Evolutionary conservation across 2,113 vertebrate species (phyloP), one percentile per base, ranked within the genome.

Genomic region (Cottus gobio): DNA sequence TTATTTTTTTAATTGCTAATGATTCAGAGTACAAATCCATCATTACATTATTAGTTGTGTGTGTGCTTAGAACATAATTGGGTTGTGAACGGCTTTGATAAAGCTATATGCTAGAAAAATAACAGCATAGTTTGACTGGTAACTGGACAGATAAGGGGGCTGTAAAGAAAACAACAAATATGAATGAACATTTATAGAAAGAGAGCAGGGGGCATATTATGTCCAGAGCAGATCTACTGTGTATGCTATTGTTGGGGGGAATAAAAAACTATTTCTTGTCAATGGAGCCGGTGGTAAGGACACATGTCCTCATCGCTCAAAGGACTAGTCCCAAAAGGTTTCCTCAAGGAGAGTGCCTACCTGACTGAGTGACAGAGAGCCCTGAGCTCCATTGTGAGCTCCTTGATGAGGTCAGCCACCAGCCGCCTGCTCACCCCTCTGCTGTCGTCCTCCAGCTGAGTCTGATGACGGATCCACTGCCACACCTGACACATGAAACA

Each of bases 401-500:
- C 80, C 54, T 66, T 44, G 9, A 65, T 82, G 37, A 95, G 88
- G 4, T 79, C 71, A 11, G 30, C 84, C 71, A 95, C 94, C 73
- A 95, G 82, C 28, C 52, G 86, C 79, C 92, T 87, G 86, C 75
- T 94, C 85, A 95, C 91, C 22, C 44, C 73, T 71, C 80, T 92
- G 70, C 83, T 70, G 52, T 93, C 90, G 0, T 95, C 94, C 80
- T 96, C 94, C 77, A 95, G 89, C 37, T 46, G 86, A 30, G 93
- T 82, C 78, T 90, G 91, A 71, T 94, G 94, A 62, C 89, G 85
- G 81, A 95, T 91, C 94, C 94, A 95, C 78, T 95, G 94, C 94
- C 94, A 95, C 69, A 94, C 94, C 94, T 95, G 68, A 42, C 31
- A 78, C 7, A 42, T 9, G 24, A 28, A 57, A 69, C 34, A 39